Base-by-base conservation (phyloP, 2,113 vertebrate genomes). In the Micronisus gabar region DNA sequence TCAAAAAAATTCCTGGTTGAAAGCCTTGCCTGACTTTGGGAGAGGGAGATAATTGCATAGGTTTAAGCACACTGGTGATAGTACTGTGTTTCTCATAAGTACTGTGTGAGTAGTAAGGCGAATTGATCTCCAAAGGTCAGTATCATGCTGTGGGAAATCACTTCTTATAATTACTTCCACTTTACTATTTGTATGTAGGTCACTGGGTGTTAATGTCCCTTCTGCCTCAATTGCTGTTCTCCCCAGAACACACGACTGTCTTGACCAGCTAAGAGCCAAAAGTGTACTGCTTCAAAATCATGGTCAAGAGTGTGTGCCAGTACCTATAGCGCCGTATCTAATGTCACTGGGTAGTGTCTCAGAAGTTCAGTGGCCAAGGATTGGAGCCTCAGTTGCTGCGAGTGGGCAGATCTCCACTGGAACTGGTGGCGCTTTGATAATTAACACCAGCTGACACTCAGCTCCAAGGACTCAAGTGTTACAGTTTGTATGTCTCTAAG, bases 271-370 rank as follows among this genome's bases (percentile, higher is more conserved):
- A 19, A 36, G 5, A 75, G 8, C 20, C 56, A 71, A 16, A 70
- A 40, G 32, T 5, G 6, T 29, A 9, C 3, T 0, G 4, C 38
- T 70, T 71, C 47, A 52, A 47, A 84, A 52, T 36, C 47, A 27
- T 6, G 3, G 21, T 19, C 4, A 2, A n/a, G 30, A 47, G 5
- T 13, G 2, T 0, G 1, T n/a, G 15, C 20, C 21, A 15, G 34
- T 56, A 61, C 53, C 40, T 61, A 7, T 14, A 53, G 32, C 1
- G 0, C 7, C 7, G 2, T 32, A 40, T 47, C 4, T 47, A 15
- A 20, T 5, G n/a, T 65, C 55, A 38, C 55, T 58, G 50, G 0
- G 3, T 17, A 66, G 48, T 0, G 0, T 30, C 16, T 74, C 41
- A 63, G 23, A 62, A 62, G 30, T 38, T 67, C 36, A 48, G 26